These are phyloP conservation scores for Caenorhabditis uteleia DNA, from an alignment of 2,888 invertebrate genomes.

Conservation along the genomic window DNA sequence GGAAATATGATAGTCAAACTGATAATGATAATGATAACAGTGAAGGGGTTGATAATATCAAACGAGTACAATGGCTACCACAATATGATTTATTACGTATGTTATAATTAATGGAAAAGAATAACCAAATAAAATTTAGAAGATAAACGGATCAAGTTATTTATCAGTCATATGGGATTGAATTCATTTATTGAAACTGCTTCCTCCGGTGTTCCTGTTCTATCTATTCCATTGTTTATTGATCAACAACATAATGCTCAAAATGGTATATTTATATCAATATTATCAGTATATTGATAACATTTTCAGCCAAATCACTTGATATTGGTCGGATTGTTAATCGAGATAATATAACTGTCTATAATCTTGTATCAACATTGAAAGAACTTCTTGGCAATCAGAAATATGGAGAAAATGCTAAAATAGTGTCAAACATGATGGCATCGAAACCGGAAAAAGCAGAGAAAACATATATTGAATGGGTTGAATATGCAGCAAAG, in stretches of 20 bases:
- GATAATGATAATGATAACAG: slow-evolving; percentile 34
- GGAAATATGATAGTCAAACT: slow-evolving; percentile 46
- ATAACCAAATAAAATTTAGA: too few relatives aligned
- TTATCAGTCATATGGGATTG: slow-evolving; percentile 54
- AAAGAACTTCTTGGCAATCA: slow-evolving; percentile 15
- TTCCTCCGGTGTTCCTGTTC: slow-evolving; percentile 46
- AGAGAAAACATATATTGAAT: slow-evolving; percentile 26
- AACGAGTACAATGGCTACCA: slow-evolving; percentile 52
- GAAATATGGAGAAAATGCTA: slow-evolving; percentile 31
- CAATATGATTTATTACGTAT: slow-evolving; percentile 41
- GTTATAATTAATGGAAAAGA: not conserved
- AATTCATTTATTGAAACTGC: slow-evolving; percentile 50
- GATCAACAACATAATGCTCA: slow-evolving; percentile 45
- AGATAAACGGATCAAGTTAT: slow-evolving; percentile 34
- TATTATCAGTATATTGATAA: not conserved
- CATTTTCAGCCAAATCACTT: slow-evolving; percentile 15
- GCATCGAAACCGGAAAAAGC: slow-evolving; percentile 24
- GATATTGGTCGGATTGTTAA: slow-evolving; percentile 28
- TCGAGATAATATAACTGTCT: slow-evolving; percentile 13
- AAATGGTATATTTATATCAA: slow-evolving; percentile 15
- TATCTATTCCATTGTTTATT: slow-evolving; percentile 50
- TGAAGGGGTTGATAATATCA: slow-evolving; percentile 40
- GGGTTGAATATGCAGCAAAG: slow-evolving; percentile 39
- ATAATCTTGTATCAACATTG: slow-evolving; percentile 21
- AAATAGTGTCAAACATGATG: slow-evolving; percentile 34